Evolutionary conservation across 2,888 invertebrate genomes (phyloP).

Genomic region (Blastobasis lacticolella): DNA sequence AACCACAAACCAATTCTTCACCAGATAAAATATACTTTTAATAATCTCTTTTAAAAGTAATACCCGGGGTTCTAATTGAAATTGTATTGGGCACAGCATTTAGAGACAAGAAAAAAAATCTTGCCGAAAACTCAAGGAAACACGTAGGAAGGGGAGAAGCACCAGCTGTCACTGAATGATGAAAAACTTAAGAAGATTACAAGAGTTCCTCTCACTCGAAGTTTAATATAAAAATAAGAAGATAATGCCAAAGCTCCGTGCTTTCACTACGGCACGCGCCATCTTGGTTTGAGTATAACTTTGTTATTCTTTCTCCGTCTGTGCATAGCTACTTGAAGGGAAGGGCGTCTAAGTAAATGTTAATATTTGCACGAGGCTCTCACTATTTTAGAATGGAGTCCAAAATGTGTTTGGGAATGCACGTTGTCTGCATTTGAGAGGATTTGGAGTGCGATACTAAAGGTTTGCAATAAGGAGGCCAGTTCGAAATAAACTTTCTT

Average conservation of each 20-base stretch:
- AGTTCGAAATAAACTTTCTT: no score
- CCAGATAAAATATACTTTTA: no score
- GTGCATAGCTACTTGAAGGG: conserved; percentile 4
- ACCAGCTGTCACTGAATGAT: conserved; percentile 61
- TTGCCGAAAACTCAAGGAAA: conserved; percentile 4
- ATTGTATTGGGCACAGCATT: not conserved
- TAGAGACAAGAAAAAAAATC: conserved; percentile 7
- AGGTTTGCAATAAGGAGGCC: no score
- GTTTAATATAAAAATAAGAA: conserved; percentile 67
- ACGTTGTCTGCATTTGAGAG: no score
- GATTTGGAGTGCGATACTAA: no score
- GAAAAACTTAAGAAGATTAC: conserved; percentile 68
- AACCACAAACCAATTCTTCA: no score
- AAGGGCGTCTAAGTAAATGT: conserved; percentile 10
- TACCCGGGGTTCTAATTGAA: no score
- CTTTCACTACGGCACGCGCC: conserved; percentile 29
- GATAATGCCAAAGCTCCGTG: conserved; percentile 56
- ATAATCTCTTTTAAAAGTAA: no score
- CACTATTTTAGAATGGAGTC: conserved; percentile 20
- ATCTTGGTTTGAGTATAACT: conserved; percentile 29
- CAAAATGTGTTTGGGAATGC: no score
- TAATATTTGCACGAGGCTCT: conserved; percentile 40
- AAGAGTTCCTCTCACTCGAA: conserved; percentile 46
- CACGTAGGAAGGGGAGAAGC: conserved; percentile 16
- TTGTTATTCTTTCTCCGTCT: conserved; percentile 21